These are phyloP conservation scores for Gallinago solitaria DNA, from an alignment of 2,797 vertebrate genomes.

Conservation along the genomic window DNA sequence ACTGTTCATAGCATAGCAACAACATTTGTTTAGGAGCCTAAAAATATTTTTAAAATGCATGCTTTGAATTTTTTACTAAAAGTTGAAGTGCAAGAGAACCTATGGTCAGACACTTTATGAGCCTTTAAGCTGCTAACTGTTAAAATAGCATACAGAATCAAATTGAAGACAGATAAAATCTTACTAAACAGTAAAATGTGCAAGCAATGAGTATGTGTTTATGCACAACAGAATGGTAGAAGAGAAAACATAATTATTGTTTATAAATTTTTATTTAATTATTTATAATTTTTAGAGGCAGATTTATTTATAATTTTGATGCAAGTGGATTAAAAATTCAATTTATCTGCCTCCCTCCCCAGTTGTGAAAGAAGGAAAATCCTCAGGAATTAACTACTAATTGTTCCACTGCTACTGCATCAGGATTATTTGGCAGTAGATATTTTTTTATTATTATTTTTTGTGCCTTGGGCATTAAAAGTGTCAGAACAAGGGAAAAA, in stretches of 20 bases:
- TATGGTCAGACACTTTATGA: constrained; percentile 62
- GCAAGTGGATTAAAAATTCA: not conserved
- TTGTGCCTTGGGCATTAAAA: not conserved
- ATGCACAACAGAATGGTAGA: constrained; percentile 16
- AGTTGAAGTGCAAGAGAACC: constrained; percentile 53
- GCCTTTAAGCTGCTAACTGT: constrained; percentile 25
- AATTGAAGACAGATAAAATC: constrained; percentile 36
- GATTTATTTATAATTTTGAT: constrained; percentile 25
- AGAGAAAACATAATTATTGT: constrained; percentile 46
- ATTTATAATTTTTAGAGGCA: not conserved
- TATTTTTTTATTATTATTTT: not conserved
- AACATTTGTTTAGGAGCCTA: constrained; percentile 63
- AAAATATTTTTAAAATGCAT: constrained; percentile 68
- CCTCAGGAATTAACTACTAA: not conserved
- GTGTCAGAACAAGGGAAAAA: accelerated
- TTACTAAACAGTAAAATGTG: constrained; percentile 54
- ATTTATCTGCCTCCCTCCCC: not conserved
- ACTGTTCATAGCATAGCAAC: constrained; percentile 51
- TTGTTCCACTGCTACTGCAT: not conserved
- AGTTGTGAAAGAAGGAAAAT: not conserved
- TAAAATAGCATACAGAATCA: constrained; percentile 28
- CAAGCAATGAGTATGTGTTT: not conserved
- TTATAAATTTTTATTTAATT: not conserved
- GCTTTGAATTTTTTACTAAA: constrained; percentile 64
- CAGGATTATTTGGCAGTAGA: not conserved